These are phyloP conservation scores for Hemibagrus wyckioides DNA, from an alignment of 2,113 vertebrate species.

Conservation along the genomic window DNA sequence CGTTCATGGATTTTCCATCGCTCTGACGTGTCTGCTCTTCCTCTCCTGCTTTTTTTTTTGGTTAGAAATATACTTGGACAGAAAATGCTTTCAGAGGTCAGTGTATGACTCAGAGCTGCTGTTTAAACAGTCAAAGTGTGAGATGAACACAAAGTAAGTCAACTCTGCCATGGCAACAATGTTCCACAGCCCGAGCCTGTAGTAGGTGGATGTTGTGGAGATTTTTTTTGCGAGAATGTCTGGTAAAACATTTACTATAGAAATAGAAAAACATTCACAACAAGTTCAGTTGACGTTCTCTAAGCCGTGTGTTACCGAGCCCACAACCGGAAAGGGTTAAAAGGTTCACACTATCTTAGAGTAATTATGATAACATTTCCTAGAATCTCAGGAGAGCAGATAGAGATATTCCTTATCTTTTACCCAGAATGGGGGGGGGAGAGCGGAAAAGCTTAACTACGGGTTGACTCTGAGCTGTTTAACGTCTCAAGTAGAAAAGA, in stretches of 20 bases:
- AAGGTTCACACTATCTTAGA: not conserved
- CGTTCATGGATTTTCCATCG: constrained; percentile 29
- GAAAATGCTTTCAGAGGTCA: constrained; percentile 30
- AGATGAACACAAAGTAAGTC: constrained; percentile 28
- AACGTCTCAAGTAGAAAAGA: not conserved
- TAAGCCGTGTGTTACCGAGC: not conserved
- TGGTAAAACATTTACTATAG: not conserved
- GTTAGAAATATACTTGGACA: constrained; percentile 8
- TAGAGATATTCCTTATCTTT: not conserved
- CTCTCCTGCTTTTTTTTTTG: constrained; percentile 27
- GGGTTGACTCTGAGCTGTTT: not conserved
- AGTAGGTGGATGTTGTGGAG: constrained; percentile 3
- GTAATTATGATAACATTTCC: not conserved
- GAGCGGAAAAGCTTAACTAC: not conserved
- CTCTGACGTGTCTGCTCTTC: not conserved
- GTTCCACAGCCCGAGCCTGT: not conserved
- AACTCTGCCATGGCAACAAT: constrained; percentile 45
- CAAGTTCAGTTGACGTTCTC: not conserved
- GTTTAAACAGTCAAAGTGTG: constrained; percentile 36
- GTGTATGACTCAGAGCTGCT: constrained; percentile 37
- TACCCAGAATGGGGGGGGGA: not conserved
- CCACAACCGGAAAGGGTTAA: not conserved
- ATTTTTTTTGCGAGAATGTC: not conserved
- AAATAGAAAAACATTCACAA: not conserved
- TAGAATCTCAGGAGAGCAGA: not conserved